These are phyloP conservation scores for Melanotaenia maccullochi DNA, from an alignment of 2,797 vertebrate species.

Conservation along the genomic window DNA sequence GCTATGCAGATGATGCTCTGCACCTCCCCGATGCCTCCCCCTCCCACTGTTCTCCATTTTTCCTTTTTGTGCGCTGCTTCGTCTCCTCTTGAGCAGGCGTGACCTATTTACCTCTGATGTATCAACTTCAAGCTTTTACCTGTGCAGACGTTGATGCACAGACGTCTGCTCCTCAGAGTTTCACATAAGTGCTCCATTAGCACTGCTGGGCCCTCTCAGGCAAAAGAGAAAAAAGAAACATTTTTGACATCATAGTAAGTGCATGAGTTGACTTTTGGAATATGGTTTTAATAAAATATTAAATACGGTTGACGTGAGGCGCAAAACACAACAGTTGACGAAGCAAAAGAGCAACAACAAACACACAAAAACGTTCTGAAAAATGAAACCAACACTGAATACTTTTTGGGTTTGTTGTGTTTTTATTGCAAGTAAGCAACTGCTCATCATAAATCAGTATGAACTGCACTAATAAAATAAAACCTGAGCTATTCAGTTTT, in stretches of 20 bases:
- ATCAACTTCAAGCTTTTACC: constrained; percentile 56
- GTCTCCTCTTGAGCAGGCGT: constrained; percentile 40
- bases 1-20: constrained; percentile 65
- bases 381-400: not conserved
- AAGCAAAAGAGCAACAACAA: not conserved
- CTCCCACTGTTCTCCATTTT: constrained; percentile 12
- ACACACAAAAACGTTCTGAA: not conserved
- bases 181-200: constrained; percentile 35
- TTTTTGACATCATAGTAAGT: constrained; percentile 10
- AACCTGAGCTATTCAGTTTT: not conserved
- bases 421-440: not conserved
- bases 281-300: constrained; percentile 13
- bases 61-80: constrained; percentile 45
- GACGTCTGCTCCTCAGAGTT: constrained; percentile 41
- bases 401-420: not conserved
- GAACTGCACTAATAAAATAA: not conserved
- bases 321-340: not conserved
- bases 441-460: not conserved
- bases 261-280: constrained; percentile 13
- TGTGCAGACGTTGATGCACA: constrained; percentile 57
- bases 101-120: constrained; percentile 70
- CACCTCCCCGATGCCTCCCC: constrained; percentile 15
- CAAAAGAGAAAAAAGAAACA: constrained; percentile 1
- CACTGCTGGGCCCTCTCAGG: constrained; percentile 11
- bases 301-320: not conserved